These are phyloP conservation scores for Otolemur garnettii DNA, from an alignment of 2,113 vertebrate species.

Conservation along the genomic window DNA sequence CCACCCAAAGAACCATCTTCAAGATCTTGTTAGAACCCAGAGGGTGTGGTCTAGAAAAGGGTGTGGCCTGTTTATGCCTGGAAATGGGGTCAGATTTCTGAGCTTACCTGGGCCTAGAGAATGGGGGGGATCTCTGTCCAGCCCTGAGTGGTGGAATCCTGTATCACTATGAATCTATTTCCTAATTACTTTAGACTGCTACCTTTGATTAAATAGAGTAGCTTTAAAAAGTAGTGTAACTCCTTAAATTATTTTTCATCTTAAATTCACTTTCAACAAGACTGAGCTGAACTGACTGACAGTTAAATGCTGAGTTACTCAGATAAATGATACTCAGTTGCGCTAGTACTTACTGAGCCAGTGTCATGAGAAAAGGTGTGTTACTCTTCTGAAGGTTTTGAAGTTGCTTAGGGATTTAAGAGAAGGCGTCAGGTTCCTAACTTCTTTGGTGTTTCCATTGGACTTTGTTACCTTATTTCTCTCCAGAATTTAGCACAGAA, in stretches of 20 bases:
- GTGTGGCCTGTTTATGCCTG: too few relatives aligned
- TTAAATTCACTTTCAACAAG: slow-evolving; percentile 50
- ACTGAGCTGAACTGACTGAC: slow-evolving; percentile 7
- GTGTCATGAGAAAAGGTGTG: neutral
- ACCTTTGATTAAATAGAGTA: slow-evolving; percentile 73
- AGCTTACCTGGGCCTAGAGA: too few relatives aligned
- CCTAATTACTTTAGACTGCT: slow-evolving; percentile 71
- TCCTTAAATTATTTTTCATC: slow-evolving; percentile 54
- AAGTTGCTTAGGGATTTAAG: neutral
- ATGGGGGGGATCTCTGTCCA: too few relatives aligned
- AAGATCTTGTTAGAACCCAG: too few relatives aligned
- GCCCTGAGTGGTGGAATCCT: too few relatives aligned
- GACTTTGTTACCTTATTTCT: neutral
- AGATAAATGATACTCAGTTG: neutral
- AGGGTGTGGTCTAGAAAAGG: too few relatives aligned
- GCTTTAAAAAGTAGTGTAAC: slow-evolving; percentile 35
- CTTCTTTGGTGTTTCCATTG: neutral
- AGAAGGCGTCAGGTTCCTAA: neutral
- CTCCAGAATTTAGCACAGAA: neutral
- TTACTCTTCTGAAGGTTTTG: slow-evolving; percentile 13
- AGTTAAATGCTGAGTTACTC: neutral
- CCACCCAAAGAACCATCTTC: too few relatives aligned
- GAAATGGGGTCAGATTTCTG: too few relatives aligned
- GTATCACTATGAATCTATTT: neutral
- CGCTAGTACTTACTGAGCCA: neutral